Base-by-base conservation (phyloP, 2,888 invertebrate genomes). In the Ephialtes manifestator region DNA sequence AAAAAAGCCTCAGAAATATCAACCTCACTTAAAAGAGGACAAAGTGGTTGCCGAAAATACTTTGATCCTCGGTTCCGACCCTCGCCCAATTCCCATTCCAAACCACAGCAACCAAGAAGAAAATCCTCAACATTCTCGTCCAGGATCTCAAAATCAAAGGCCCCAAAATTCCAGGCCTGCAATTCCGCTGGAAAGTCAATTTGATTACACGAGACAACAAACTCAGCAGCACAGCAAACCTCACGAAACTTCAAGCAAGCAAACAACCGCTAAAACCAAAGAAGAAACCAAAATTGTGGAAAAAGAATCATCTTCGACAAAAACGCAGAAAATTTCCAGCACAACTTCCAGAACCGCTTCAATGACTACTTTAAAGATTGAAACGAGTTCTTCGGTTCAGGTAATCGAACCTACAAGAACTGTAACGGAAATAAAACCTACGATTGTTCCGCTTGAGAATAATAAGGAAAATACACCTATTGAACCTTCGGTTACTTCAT, bases 341-440 rank as follows among this genome's bases (percentile, higher is more conserved):
- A 39, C 89, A 0, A 81, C 86, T 18, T 74, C 88, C 4, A 85
- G 79, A 46, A 87, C 85, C 1, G 48, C 71, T n/a, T 72, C 86
- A 58, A 51, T 76, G 78, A 91, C 92, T 11, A 94, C 93, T 4
- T 71, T 93, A 60, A 92, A 89, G 15, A 90, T 93, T 20, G 93
- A 93, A 55, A 93, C 93, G 3, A 94, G 92, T 80, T 94, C 94
- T 0, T 92, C 91, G 18, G 89, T 93, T 7, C 92, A 93, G 58
- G 88, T 93, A 2, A 93, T 94, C 86, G 92, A 93, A 81, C 90
- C 93, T 0, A 91, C 92, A 5, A 86, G 90, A 20, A 91, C 90
- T 0, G 89, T 84, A 10, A 46, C 87, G 11, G 77, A 89, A 65
- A 81, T 89, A 4, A 89, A 90, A 51, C 87, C 93, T 0, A 91